Evolutionary conservation across 2,113 vertebrate species (phyloP).

Genomic region (Pangasianodon hypophthalmus): DNA sequence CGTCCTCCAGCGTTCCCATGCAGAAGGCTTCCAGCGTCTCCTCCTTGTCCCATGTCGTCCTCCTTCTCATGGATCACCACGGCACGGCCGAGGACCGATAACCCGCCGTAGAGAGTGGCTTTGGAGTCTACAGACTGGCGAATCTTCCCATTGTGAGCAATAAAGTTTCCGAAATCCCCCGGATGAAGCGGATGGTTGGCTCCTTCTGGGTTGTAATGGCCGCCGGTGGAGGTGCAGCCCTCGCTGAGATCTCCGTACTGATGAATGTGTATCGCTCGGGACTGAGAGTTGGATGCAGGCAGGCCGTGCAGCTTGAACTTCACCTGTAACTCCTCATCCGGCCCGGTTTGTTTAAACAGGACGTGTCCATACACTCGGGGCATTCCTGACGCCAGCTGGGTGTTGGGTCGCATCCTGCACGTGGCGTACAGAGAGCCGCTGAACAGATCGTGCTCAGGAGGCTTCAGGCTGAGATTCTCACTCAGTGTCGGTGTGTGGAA

Average conservation of each 20-base stretch:
- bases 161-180: conserved; percentile 93
- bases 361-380: conserved; percentile 79
- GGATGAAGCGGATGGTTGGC: conserved; percentile 85
- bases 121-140: conserved; percentile 57
- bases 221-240: conserved; percentile 81
- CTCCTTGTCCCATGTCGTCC: conserved; percentile 88
- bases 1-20: conserved; percentile 90
- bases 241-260: conserved; percentile 83
- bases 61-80: conserved; percentile 85
- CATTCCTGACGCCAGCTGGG: conserved; percentile 65
- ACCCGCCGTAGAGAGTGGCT: conserved; percentile 75
- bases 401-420: conserved; percentile 82
- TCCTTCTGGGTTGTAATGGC: conserved; percentile 84
- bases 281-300: conserved; percentile 53
- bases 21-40: conserved; percentile 80
- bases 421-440: conserved; percentile 68
- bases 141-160: conserved; percentile 75
- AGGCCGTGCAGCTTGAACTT: conserved; percentile 80
- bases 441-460: conserved; percentile 60
- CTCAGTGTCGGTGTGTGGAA: neutral
- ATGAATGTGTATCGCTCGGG: conserved; percentile 87
- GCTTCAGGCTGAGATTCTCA: conserved; percentile 17
- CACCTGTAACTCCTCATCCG: conserved; percentile 70
- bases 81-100: conserved; percentile 82
- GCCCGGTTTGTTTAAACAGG: conserved; percentile 79